Evolutionary conservation across 2,113 vertebrate genomes (phyloP).

Genomic region (Lethenteron camtschaticum): DNA sequence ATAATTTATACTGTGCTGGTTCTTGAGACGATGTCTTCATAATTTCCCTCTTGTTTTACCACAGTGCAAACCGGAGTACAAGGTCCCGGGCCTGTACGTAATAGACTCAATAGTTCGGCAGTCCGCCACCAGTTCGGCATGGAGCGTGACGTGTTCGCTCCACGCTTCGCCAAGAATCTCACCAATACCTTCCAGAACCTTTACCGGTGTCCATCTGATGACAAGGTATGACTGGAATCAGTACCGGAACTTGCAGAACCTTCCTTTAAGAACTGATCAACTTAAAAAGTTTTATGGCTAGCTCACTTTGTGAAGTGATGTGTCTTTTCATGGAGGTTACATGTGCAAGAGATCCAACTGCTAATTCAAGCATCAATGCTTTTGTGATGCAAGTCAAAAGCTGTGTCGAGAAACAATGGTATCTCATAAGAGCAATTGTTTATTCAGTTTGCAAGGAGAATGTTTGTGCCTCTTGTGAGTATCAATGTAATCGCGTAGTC

Average conservation of each 20-base stretch:
- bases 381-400: background rate
- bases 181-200: conserved; percentile 90
- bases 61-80: conserved; percentile 97
- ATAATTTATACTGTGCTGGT: background rate
- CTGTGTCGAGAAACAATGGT: background rate
- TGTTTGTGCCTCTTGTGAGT: background rate
- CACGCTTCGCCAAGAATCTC: conserved; percentile 98
- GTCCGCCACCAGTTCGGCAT: conserved; percentile 95
- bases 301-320: no score
- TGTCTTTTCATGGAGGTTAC: background rate
- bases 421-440: no score
- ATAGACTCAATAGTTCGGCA: conserved; percentile 95
- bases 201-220: conserved; percentile 84
- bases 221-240: conserved; percentile 43
- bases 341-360: background rate
- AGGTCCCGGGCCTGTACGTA: conserved; percentile 89
- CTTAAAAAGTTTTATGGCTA: background rate
- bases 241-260: background rate
- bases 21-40: conserved; percentile 1
- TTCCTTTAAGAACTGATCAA: background rate
- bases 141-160: conserved; percentile 92
- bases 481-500: no score
- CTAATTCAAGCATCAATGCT: background rate
- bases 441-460: background rate
- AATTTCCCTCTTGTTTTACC: conserved; percentile 8